Conservation (phyloP, 2,797 vertebrate species). For the Lepus townsendii region DNA sequence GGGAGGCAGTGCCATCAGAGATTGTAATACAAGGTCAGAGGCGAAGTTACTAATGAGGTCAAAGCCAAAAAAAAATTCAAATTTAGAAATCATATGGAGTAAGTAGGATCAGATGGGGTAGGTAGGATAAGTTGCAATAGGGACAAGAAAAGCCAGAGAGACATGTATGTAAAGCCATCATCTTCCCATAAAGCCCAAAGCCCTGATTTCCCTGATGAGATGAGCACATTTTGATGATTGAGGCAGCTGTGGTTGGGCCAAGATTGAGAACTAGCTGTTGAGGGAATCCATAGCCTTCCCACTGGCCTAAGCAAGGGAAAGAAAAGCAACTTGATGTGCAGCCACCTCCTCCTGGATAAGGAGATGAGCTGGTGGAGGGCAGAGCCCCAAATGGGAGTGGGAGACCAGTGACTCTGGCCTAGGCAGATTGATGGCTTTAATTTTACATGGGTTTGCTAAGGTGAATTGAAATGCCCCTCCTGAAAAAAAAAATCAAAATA, state of each 20-base stretch:
- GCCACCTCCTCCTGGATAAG: conserved; percentile 54
- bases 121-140: background rate
- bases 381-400: background rate
- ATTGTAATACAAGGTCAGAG: background rate
- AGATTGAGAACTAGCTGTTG: background rate
- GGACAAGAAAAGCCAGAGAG: background rate
- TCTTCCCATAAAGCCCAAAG: background rate
- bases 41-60: background rate
- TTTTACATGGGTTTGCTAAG: no score
- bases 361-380: background rate
- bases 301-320: background rate
- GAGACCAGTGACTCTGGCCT: background rate
- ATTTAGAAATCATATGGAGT: conserved; percentile 6
- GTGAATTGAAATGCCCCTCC: background rate
- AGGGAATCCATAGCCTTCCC: background rate
- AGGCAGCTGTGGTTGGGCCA: conserved; percentile 5
- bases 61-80: background rate
- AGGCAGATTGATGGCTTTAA: background rate
- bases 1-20: background rate
- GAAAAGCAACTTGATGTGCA: conserved; percentile 37
- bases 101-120: background rate
- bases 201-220: conserved; percentile 3
- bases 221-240: background rate
- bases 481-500: background rate
- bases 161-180: background rate